Evolutionary conservation across 2,797 vertebrate species (phyloP).

Genomic region (Tokudaia muenninki): DNA sequence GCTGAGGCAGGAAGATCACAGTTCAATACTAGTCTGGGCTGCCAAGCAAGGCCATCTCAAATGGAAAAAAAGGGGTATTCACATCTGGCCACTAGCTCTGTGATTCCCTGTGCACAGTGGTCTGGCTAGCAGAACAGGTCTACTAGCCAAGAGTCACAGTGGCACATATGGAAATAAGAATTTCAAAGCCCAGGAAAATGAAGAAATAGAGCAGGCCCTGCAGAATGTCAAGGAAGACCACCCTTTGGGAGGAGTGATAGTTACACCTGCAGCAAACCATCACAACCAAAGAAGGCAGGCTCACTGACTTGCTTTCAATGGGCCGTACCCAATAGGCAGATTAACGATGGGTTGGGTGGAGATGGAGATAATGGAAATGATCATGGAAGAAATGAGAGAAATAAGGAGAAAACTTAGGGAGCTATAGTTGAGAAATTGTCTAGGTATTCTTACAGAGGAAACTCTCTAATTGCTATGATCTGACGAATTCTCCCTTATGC

Average conservation of each 20-base stretch:
- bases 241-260: conserved; percentile 71
- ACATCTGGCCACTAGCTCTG: not conserved
- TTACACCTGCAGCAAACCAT: conserved; percentile 66
- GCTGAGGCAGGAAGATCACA: not conserved
- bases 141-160: not conserved
- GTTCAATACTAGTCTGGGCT: not conserved
- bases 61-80: not conserved
- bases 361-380: conserved; percentile 80
- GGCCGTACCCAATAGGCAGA: conserved; percentile 77
- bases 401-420: conserved; percentile 80
- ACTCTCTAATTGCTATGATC: conserved; percentile 74
- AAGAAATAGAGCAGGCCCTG: conserved; percentile 75
- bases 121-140: not conserved
- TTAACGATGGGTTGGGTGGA: conserved; percentile 75
- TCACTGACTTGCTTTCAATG: conserved; percentile 71
- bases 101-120: not conserved
- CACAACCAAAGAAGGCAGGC: conserved; percentile 62
- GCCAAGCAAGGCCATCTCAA: not conserved
- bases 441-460: conserved; percentile 73
- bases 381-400: conserved; percentile 80
- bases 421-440: conserved; percentile 77
- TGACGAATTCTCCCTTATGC: conserved; percentile 81
- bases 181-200: conserved; percentile 58
- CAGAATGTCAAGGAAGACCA: conserved; percentile 78
- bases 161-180: not conserved